Base-by-base conservation (phyloP, 2,113 vertebrate genomes). In the Pheucticus melanocephalus region DNA sequence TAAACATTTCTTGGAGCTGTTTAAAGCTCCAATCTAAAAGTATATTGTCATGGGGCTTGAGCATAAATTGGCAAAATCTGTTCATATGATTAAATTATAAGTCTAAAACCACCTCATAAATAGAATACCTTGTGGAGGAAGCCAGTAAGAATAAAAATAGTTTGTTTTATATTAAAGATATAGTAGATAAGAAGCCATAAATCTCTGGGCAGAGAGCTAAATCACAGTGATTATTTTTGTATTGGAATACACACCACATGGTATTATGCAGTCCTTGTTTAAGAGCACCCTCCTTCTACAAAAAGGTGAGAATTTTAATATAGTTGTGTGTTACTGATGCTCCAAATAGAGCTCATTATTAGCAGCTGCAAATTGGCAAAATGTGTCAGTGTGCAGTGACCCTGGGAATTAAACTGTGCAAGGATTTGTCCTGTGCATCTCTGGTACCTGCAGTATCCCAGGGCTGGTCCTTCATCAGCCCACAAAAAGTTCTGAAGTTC, bases 21-120 rank as follows among this genome's bases (percentile, higher is more conserved):
- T 89, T 81, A 94, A 89, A 95, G 45, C 50, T 87, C 48, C 45
- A 77, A 4, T 95, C 70, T 91, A 42, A 57, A 88, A 85, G 75
- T 47, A 33, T 64, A 42, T 79, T 4, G 7, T 91, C 73, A 35
- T 53, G 78, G n/a, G 70, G 44, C 48, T 76, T 44, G 73, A 87
- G 86, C 51, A 87, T 87, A 69, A 92, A n/a, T 72, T 87, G 82
- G 78, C 50, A 82, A 87, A 94, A 85, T 40, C 57, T 65, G 37
- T 42, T 87, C 31, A 20, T 76, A 68, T 64, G 86, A 79, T 95
- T 94, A 91, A 91, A 87, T 89, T 71, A 15, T 25, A 81, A 82
- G 65, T 92, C 61, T 91, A 69, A 84, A 96, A 78, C 76, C 40
- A 6, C 12, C 44, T 75, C 68, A 39, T 81, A 60, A 75, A 89